A percentile compares a stretch with the other conserved stretches of the same genome.
Conservation (phyloP, 2,888 invertebrate genomes). For the Tupiocoris notatus region DNA sequence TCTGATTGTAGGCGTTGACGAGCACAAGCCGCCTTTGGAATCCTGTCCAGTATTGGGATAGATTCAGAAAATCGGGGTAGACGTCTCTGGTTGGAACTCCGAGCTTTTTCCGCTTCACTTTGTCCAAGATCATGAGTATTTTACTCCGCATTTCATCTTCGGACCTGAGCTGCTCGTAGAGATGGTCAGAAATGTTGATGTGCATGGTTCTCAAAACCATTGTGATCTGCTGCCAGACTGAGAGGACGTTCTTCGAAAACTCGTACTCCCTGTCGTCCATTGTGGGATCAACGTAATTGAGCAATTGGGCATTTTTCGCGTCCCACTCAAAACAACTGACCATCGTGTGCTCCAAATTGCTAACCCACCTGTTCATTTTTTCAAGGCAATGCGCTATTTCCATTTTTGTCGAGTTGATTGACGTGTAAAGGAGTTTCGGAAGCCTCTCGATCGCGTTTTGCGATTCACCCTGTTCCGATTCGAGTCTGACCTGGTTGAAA, state of each 20-base stretch:
- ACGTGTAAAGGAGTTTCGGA: not conserved
- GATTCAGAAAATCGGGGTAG: conserved; percentile 73
- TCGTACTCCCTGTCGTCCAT: conserved; percentile 17
- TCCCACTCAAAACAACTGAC: conserved; percentile 34
- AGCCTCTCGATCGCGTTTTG: not conserved
- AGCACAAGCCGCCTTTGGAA: conserved; percentile 74
- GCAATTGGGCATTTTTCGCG: conserved; percentile 19
- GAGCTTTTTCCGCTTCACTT: conserved; percentile 66
- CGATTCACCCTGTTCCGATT: not conserved
- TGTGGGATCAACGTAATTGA: conserved; percentile 14
- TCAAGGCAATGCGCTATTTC: not conserved
- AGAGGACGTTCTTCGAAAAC: conserved; percentile 23
- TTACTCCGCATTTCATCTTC: conserved; percentile 38
- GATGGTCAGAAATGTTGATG: conserved; percentile 17
- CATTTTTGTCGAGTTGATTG: not conserved
- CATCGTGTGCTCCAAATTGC: conserved; percentile 20
- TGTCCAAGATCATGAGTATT: conserved; percentile 34
- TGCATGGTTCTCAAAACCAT: conserved; percentile 19
- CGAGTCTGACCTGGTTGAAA: conserved; percentile 59
- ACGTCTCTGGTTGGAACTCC: conserved; percentile 77
- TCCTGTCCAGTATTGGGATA: conserved; percentile 72
- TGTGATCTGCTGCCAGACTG: conserved; percentile 24
- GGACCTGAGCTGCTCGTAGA: conserved; percentile 32
- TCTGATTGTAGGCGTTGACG: conserved; percentile 55
- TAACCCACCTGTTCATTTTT: not conserved